phyloP scores from a whole-genome alignment of 2,888 invertebrate genomes.

The Cremastinae sp. region DNA sequence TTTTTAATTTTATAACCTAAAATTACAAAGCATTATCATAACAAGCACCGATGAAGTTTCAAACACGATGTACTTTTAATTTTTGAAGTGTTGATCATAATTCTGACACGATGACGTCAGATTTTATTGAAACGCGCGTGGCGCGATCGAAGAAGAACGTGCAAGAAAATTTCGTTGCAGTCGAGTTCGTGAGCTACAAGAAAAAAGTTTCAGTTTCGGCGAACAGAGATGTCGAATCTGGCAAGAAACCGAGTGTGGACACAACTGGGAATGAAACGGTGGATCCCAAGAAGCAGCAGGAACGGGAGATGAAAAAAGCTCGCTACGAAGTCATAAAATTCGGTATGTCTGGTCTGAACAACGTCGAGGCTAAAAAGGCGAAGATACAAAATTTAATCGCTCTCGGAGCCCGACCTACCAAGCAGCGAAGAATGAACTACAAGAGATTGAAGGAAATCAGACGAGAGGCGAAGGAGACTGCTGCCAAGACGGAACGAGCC shows the following conservation, averaged over 20 bases:
- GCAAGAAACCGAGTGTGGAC: conserved; percentile 19
- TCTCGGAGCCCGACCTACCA: conserved; percentile 91
- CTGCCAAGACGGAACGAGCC: conserved; percentile 74
- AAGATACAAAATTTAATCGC: conserved; percentile 89
- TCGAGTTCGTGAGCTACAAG: conserved; percentile 67
- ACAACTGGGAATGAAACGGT: conserved; percentile 6
- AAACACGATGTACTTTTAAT: no score
- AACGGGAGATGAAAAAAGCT: conserved; percentile 88
- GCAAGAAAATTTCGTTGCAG: conserved; percentile 62
- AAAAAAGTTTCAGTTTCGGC: conserved; percentile 58
- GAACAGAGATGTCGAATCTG: conserved; percentile 31
- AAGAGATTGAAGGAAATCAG: conserved; percentile 86
- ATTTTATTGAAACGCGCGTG: conserved; percentile 72
- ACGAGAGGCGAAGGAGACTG: conserved; percentile 82
- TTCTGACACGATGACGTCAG: conserved; percentile 65
- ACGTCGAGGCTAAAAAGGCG: conserved; percentile 88
- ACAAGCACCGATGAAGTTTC: no score
- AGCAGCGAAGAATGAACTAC: conserved; percentile 86
- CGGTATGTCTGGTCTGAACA: conserved; percentile 89
- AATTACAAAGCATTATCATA: no score
- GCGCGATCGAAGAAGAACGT: conserved; percentile 64
- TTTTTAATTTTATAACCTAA: no score
- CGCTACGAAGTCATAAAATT: conserved; percentile 92
- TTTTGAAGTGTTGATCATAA: no score
- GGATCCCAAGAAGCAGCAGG: conserved; percentile 76